Evolutionary conservation across 2,113 vertebrate species (phyloP).

Genomic region (Trichomycterus rosablanca): DNA sequence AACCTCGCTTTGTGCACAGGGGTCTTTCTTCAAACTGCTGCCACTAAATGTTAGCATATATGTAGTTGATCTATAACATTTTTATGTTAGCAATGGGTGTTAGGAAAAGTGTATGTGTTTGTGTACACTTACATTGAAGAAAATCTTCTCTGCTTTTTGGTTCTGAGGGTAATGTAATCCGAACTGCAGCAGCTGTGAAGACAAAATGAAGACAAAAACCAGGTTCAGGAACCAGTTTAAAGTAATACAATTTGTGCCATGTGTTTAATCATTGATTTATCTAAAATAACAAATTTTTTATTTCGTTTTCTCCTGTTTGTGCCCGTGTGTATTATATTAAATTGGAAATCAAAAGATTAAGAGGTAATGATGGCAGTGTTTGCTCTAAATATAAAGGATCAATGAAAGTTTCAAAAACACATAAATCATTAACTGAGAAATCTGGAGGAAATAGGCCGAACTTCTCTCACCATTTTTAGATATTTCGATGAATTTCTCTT

Average conservation of each 20-base stretch:
- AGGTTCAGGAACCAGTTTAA: not conserved
- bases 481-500: constrained; percentile 5
- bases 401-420: not conserved
- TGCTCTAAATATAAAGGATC: not conserved
- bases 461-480: not conserved
- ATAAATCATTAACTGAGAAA: not conserved
- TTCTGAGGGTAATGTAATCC: not conserved
- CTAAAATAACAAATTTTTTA: not conserved
- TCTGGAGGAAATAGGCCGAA: too few relatives aligned
- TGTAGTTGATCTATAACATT: too few relatives aligned
- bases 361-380: too few relatives aligned
- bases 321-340: too few relatives aligned
- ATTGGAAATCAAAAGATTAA: too few relatives aligned
- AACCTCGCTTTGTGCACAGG: too few relatives aligned
- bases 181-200: not conserved
- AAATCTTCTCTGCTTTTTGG: constrained; percentile 1
- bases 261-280: not conserved
- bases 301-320: too few relatives aligned
- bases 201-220: not conserved
- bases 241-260: not conserved
- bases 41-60: not conserved
- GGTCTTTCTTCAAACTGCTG: too few relatives aligned
- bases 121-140: not conserved
- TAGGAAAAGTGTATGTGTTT: not conserved
- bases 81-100: too few relatives aligned